A percentile compares a stretch with the other conserved stretches of the same genome.
Conservation (phyloP, 2,113 vertebrate species). For the Phaethornis superciliosus region DNA sequence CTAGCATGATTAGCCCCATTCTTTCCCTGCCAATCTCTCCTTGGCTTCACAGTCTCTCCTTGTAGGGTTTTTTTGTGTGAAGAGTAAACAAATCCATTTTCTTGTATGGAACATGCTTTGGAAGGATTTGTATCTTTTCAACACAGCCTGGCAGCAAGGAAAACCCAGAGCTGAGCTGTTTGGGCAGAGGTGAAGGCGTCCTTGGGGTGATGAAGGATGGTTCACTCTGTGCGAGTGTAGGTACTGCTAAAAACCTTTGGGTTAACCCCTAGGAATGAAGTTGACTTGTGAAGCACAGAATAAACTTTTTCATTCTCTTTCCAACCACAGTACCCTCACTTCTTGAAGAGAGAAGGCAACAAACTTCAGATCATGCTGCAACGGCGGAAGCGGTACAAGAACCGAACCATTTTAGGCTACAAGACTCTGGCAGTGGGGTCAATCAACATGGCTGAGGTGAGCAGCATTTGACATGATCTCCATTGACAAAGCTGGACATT, state of each 20-base stretch:
- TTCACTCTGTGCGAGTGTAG: background rate
- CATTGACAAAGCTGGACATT: rapidly evolving
- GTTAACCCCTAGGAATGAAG: background rate
- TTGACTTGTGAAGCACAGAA: background rate
- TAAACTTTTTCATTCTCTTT: background rate
- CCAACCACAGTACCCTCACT: conserved; percentile 89
- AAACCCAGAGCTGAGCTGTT: background rate
- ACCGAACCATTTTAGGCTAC: conserved; percentile 93
- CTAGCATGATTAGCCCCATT: background rate
- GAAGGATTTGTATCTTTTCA: no score
- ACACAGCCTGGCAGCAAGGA: background rate
- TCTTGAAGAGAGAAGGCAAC: conserved; percentile 94
- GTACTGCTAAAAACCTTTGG: background rate
- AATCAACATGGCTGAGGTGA: conserved; percentile 95
- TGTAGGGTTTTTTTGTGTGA: no score
- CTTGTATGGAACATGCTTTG: no score
- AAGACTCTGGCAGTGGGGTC: conserved; percentile 91
- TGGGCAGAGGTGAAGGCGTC: background rate
- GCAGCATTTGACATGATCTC: background rate
- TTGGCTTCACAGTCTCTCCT: no score
- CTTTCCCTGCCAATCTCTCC: no score
- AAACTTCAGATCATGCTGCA: conserved; percentile 96
- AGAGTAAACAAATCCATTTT: no score
- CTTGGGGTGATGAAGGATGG: background rate
- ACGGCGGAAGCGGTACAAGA: conserved; percentile 93